Evolutionary conservation across 2,888 invertebrate species (phyloP), one percentile per base, ranked within the genome.

Genomic region (Perdita meconis): DNA sequence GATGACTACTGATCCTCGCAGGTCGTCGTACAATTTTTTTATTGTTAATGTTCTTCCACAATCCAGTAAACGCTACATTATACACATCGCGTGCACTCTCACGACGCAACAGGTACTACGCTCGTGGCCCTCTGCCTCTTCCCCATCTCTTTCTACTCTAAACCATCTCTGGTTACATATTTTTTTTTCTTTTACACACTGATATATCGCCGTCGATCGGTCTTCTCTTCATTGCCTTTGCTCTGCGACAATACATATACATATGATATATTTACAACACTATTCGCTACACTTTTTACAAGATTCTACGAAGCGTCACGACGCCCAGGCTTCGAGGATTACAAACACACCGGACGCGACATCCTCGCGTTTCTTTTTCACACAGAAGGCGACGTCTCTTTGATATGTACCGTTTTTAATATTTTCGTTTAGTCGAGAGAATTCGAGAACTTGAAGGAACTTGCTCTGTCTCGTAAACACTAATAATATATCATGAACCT

Each of bases 331-430:
- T 71, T 59, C 69, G 66, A 67, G 67, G 34, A 65, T 78, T 16
- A 44, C 19, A 24, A 69, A 34, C 19, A 47, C 47, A 22, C 47
- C n/a, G 47, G 47, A 0, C 47, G 47, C 47, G 47, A 47, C 30
- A 47, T 47, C n/a, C n/a, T 47, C 47, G 47, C 47, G 22, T 47
- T 10, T 16, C 47, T 10, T 47, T 47, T 47, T 19, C 19, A 47
- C 55, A 56, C 16, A 53, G 38, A 88, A 88, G 88, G 88, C 88
- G 84, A 85, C 84, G 66, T 81, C 66, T 82, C 82, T 77, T 78
- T 88, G 88, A 88, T 88, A 88, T 88, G 88, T 88, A 86, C 81
- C 83, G 85, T 83, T 87, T 76, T 38, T 8, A n/a, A n/a, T n/a
- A n/a, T 19, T 38, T 50, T 61, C 16, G 30, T 53, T 68, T 80